phyloP scores from a whole-genome alignment of 2,888 invertebrate genomes.

The Drosophila incognita region DNA sequence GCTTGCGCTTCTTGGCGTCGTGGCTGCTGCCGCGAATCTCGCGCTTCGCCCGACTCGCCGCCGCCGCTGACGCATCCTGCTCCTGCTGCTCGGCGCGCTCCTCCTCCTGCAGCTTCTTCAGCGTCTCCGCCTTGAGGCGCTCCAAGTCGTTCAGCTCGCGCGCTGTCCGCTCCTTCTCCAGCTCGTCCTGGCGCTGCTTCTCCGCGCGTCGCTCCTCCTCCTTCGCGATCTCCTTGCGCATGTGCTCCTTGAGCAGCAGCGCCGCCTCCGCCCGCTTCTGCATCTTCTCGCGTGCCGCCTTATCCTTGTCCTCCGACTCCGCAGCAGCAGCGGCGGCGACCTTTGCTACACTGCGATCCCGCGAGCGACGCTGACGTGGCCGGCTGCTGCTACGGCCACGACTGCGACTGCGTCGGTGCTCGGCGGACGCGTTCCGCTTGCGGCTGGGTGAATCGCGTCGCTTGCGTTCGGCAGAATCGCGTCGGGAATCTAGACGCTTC shows the following conservation, averaged over 20 bases:
- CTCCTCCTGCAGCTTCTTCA: conserved; percentile 83
- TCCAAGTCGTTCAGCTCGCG: conserved; percentile 83
- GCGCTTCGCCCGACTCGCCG: conserved; percentile 33
- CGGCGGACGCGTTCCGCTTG: conserved; percentile 47
- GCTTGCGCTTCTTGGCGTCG: conserved; percentile 80
- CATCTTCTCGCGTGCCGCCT: conserved; percentile 83
- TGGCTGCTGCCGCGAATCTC: conserved; percentile 55
- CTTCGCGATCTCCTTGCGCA: conserved; percentile 87
- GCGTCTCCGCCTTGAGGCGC: conserved; percentile 83
- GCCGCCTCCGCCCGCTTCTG: conserved; percentile 86
- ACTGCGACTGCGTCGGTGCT: conserved; percentile 55
- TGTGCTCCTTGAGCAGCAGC: conserved; percentile 87
- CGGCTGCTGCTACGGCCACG: conserved; percentile 59
- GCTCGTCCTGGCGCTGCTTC: conserved; percentile 82
- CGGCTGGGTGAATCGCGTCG: conserved; percentile 55
- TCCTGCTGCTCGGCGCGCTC: conserved; percentile 53
- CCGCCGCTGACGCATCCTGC: conserved; percentile 3
- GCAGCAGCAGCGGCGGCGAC: conserved; percentile 37
- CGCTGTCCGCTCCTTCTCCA: conserved; percentile 82
- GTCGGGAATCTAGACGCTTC: conserved; percentile 42
- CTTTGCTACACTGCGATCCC: conserved; percentile 36
- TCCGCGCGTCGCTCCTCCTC: conserved; percentile 87
- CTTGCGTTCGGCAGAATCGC: conserved; percentile 47
- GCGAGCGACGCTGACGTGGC: conserved; percentile 44
- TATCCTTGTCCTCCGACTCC: conserved; percentile 75